Base-by-base conservation (phyloP, 1,140 invertebrate genomes). In the Drosophila burlai region DNA sequence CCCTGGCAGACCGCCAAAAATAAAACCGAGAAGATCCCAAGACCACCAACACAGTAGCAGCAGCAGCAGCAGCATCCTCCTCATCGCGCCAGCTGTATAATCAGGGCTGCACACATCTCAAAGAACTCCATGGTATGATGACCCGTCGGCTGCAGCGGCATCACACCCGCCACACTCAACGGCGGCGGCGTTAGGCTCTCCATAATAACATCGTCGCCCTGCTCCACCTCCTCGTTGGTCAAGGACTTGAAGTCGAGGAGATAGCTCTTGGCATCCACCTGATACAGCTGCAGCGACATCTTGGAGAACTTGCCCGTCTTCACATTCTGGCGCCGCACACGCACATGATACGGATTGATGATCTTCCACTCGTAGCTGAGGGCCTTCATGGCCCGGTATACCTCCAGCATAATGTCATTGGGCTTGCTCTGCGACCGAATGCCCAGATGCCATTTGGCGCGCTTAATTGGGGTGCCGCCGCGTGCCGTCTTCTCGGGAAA, bases 111-210 rank as follows among this genome's bases (percentile, higher is more conserved):
- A 93, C 99, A 99, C 98, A 99, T 99, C 94, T 99, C 99, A 93
- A 99, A 99, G 94, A 99, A 99, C 94, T 99, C 99, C 97, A 99
- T 99, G 5, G 98, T 99, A 93, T 99, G 98, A 91, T 99, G 98
- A 29, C 96, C 95, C 13, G 92, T 92, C 78, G 94, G 90, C 66
- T 93, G 91, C 62, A 72, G 87, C 47, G 83, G 84, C 93, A 81
- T 91, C 18, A 87, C 68, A 11, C 81, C 92, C 49, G 67, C 71
- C 2, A 93, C 83, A 93, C 94, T 87, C 5, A 90, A 31, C n/a
- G 94, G 91, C 92, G 94, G 93, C 61, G 93, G 93, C 36, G 93
- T 93, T 15, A 93, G 69, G 57, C 93, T 94, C 61, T 93, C 93
- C 47, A 93, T 92, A 11, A 93, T 93, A 68, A 95, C 95, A 76